Percentiles rank a stretch among this genome's conserved stretches.
These are phyloP conservation scores for Phyllotis vaccarum DNA, from an alignment of 2,797 vertebrate genomes.

Conservation along the genomic window DNA sequence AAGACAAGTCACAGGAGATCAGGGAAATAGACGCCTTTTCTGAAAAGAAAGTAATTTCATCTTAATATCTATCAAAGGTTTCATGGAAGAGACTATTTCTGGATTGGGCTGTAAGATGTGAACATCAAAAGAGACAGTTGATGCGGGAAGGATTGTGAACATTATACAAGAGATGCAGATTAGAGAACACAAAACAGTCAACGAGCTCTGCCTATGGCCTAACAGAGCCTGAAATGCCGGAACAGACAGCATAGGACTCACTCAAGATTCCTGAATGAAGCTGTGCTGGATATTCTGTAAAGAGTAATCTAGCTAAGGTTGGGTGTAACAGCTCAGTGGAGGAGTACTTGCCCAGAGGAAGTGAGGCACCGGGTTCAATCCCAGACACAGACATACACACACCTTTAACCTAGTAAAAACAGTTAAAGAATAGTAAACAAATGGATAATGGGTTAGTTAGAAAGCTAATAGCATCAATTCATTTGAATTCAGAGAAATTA, in stretches of 20 bases:
- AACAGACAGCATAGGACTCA: neutral
- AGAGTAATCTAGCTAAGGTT: conserved; percentile 29
- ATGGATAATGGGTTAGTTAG: conserved; percentile 73
- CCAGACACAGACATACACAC: neutral
- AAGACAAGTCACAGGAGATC: conserved; percentile 36
- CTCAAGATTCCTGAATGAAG: conserved; percentile 48
- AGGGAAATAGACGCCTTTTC: conserved; percentile 42
- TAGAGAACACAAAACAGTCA: neutral
- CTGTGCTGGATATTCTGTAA: conserved; percentile 18
- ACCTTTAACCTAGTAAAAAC: conserved; percentile 34
- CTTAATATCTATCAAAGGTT: conserved; percentile 15
- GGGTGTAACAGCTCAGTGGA: neutral
- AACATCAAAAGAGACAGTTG: neutral
- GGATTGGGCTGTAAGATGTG: neutral
- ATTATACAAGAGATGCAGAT: neutral
- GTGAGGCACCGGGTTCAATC: neutral
- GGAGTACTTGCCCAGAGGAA: neutral
- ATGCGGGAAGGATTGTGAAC: neutral
- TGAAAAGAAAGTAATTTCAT: conserved; percentile 52
- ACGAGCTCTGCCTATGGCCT: neutral
- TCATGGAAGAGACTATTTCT: conserved; percentile 42
- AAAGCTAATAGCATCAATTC: conserved; percentile 49
- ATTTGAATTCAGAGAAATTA: conserved; percentile 62
- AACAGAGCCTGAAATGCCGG: neutral
- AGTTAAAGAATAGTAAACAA: conserved; percentile 41